Conservation (phyloP, 2,797 vertebrate genomes). For the Nannoperca australis region DNA sequence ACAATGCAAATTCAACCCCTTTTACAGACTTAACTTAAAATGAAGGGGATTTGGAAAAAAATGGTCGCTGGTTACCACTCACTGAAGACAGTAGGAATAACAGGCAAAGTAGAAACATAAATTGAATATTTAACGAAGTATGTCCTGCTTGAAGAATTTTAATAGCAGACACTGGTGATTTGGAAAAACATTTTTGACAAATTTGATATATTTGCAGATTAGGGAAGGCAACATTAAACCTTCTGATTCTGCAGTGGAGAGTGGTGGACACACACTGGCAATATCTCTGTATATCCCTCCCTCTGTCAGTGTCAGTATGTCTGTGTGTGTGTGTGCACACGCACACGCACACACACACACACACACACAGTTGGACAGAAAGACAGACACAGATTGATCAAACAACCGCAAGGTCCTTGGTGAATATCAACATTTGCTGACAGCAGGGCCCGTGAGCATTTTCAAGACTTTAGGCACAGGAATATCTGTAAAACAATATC, state of each 20-base stretch:
- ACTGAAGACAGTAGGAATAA: background rate
- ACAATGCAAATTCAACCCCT: background rate
- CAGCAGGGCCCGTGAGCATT: slow-evolving; percentile 41
- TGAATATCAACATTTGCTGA: slow-evolving; percentile 54
- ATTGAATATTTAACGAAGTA: background rate
- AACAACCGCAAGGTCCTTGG: slow-evolving; percentile 38
- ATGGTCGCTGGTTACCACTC: background rate
- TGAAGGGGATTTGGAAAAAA: background rate
- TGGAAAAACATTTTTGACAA: background rate
- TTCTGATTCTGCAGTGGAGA: background rate
- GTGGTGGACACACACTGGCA: slow-evolving; percentile 4
- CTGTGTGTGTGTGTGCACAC: background rate
- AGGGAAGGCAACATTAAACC: background rate
- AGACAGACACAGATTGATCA: slow-evolving; percentile 41
- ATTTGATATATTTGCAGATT: slow-evolving; percentile 6
- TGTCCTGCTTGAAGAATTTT: background rate
- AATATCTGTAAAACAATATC: slow-evolving; percentile 53
- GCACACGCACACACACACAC: background rate
- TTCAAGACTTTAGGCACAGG: slow-evolving; percentile 41
- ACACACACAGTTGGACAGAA: background rate
- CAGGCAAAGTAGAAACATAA: background rate
- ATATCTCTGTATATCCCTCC: slow-evolving; percentile 22
- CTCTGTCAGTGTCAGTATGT: slow-evolving; percentile 13
- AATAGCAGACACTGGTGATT: background rate
- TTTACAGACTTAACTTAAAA: background rate